Percentiles rank a stretch among this genome's conserved stretches.
Conservation (phyloP, 2,888 invertebrate genomes). For the Drosophila nigritarsus region DNA sequence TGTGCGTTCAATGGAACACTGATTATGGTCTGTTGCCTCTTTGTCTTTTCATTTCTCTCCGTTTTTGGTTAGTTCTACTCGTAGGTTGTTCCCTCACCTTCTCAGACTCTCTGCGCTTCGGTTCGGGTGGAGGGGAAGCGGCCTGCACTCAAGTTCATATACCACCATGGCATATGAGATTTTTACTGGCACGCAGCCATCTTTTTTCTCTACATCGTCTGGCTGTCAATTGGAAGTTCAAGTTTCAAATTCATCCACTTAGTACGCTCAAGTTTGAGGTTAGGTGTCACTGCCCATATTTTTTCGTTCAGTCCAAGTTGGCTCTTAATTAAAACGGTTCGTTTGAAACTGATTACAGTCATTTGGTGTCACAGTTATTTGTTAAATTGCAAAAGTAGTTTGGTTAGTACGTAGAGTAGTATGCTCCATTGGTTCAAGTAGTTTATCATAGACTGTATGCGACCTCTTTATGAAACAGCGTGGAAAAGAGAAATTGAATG, state of each 20-base stretch:
- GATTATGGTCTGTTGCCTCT: slow-evolving; percentile 78
- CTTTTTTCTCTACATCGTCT: slow-evolving; percentile 36
- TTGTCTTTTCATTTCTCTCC: slow-evolving; percentile 53
- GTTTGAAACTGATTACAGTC: slow-evolving; percentile 59
- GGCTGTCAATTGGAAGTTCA: slow-evolving; percentile 66
- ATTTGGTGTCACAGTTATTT: slow-evolving; percentile 46
- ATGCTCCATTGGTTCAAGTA: slow-evolving; percentile 50
- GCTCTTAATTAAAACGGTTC: slow-evolving; percentile 53
- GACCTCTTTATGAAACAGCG: neutral
- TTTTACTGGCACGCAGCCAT: slow-evolving; percentile 72
- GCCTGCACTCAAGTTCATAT: slow-evolving; percentile 74
- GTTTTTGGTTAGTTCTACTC: slow-evolving; percentile 55
- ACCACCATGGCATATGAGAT: slow-evolving; percentile 50
- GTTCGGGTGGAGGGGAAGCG: slow-evolving; percentile 8
- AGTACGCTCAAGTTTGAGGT: slow-evolving; percentile 58
- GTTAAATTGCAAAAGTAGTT: slow-evolving; percentile 24
- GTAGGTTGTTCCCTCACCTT: slow-evolving; percentile 22
- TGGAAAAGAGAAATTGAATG: neutral
- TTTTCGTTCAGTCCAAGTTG: slow-evolving; percentile 9
- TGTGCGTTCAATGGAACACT: slow-evolving; percentile 85
- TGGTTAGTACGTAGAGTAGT: slow-evolving; percentile 9
- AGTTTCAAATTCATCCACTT: slow-evolving; percentile 43
- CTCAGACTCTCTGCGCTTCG: slow-evolving; percentile 3
- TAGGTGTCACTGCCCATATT: slow-evolving; percentile 47
- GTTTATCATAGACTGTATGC: slow-evolving; percentile 4